These are phyloP conservation scores for Procavia capensis DNA, from an alignment of 2,113 vertebrate genomes.

Conservation along the genomic window DNA sequence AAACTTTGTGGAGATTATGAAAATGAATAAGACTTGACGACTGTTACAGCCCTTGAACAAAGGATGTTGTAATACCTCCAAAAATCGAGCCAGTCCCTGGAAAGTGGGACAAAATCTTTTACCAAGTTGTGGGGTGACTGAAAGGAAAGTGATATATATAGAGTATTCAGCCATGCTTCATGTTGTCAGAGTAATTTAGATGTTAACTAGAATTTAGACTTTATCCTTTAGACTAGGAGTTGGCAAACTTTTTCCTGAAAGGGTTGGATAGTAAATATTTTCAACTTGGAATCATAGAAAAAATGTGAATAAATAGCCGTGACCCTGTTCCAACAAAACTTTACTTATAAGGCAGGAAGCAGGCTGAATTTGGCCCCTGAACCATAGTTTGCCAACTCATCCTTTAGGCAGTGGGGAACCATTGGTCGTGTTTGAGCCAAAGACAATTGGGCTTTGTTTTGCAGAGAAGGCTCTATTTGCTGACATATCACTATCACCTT, in stretches of 20 bases:
- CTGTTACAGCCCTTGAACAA: neutral
- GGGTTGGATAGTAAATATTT: conserved; percentile 20
- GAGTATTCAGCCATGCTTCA: neutral
- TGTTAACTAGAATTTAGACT: conserved; percentile 13
- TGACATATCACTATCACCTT: neutral
- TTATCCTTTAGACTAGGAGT: neutral
- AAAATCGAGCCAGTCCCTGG: neutral
- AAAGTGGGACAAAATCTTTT: neutral
- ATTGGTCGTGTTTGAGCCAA: neutral
- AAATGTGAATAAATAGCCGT: neutral
- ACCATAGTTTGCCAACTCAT: neutral
- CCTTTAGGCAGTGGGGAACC: neutral
- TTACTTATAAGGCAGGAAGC: neutral
- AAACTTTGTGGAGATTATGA: neutral
- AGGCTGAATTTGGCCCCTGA: neutral
- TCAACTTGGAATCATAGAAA: neutral
- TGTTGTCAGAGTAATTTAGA: neutral
- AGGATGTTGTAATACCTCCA: neutral
- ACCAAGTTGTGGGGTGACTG: neutral
- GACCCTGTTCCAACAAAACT: neutral
- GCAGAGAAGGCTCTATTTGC: neutral
- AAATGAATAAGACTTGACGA: neutral
- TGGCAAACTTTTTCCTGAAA: neutral
- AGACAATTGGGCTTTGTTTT: neutral
- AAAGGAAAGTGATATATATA: neutral